Evolutionary conservation across 2,797 vertebrate genomes (phyloP).

Genomic region (Merluccius polli): DNA sequence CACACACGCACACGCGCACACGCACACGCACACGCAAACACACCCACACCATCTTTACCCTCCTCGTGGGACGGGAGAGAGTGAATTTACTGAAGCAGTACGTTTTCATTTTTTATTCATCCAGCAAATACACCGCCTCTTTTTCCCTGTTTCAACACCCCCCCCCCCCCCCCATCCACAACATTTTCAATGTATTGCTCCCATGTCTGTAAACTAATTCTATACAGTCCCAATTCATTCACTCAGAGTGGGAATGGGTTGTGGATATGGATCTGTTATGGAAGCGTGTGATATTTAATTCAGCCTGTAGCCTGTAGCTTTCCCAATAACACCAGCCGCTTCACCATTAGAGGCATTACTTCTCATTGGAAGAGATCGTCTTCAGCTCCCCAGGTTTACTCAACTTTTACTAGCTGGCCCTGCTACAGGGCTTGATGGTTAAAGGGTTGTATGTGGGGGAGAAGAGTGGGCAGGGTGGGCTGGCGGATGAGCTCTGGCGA

Average conservation of each 20-base stretch:
- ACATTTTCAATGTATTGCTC: conserved; percentile 50
- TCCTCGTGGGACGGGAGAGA: conserved; percentile 64
- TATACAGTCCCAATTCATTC: conserved; percentile 30
- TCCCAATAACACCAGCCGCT: conserved; percentile 34
- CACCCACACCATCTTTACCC: conserved; percentile 32
- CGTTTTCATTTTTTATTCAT: conserved; percentile 77
- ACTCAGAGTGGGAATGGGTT: conserved; percentile 29
- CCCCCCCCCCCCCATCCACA: conserved; percentile 25
- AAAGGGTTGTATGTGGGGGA: conserved; percentile 32
- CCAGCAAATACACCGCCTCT: conserved; percentile 61
- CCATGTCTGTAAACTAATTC: conserved; percentile 46
- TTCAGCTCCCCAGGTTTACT: conserved; percentile 35
- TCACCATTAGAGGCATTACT: conserved; percentile 40
- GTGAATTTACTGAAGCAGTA: conserved; percentile 67
- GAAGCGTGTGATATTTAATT: conserved; percentile 53
- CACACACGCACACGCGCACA: not conserved
- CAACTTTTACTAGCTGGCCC: conserved; percentile 35
- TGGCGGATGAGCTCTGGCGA: conserved; percentile 14
- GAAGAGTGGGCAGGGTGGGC: conserved; percentile 15
- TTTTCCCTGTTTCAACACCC: conserved; percentile 36
- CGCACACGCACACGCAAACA: not conserved
- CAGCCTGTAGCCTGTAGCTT: conserved; percentile 31
- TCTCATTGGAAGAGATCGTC: not conserved
- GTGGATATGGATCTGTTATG: conserved; percentile 43
- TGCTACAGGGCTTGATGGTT: conserved; percentile 29